Evolutionary conservation across 2,888 invertebrate genomes (phyloP).

Genomic region (Dasysyrphus albostriatus): DNA sequence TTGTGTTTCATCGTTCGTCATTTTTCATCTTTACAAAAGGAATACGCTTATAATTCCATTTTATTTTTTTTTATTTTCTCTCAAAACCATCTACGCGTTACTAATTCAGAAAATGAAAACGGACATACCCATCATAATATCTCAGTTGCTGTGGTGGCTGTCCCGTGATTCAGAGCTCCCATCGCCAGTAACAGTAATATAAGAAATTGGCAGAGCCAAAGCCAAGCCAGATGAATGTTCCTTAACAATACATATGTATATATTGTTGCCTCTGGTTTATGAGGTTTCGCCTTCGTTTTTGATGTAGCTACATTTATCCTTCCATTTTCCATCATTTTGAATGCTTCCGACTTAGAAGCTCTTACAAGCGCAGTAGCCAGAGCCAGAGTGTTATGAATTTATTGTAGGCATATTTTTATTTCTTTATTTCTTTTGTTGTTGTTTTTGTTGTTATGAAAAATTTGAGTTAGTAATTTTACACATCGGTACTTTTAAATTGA

Average conservation of each 20-base stretch:
- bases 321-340: slow-evolving; percentile 56
- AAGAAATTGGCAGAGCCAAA: slow-evolving; percentile 13
- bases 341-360: slow-evolving; percentile 47
- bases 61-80: slow-evolving; percentile 53
- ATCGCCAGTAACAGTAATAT: not conserved
- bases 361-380: slow-evolving; percentile 34
- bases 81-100: slow-evolving; percentile 57
- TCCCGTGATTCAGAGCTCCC: not conserved
- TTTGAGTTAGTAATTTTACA: slow-evolving; percentile 70
- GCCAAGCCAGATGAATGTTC: slow-evolving; percentile 55
- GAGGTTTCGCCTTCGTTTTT: slow-evolving; percentile 39
- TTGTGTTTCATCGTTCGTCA: slow-evolving; percentile 30
- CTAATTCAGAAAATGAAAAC: slow-evolving; percentile 66
- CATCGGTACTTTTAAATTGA: slow-evolving; percentile 70
- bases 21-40: slow-evolving; percentile 62
- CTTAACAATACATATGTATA: too few relatives aligned
- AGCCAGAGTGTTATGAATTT: slow-evolving; percentile 56
- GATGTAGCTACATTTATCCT: slow-evolving; percentile 21
- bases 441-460: slow-evolving; percentile 19
- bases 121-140: slow-evolving; percentile 68
- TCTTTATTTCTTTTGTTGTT: slow-evolving; percentile 25
- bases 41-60: slow-evolving; percentile 44
- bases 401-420: slow-evolving; percentile 55
- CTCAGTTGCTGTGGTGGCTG: not conserved
- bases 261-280: slow-evolving; percentile 70